A percentile compares a stretch with the other conserved stretches of the same genome.
phyloP scores from a whole-genome alignment of 2,888 invertebrate species.

The Carterocephalus palaemon region DNA sequence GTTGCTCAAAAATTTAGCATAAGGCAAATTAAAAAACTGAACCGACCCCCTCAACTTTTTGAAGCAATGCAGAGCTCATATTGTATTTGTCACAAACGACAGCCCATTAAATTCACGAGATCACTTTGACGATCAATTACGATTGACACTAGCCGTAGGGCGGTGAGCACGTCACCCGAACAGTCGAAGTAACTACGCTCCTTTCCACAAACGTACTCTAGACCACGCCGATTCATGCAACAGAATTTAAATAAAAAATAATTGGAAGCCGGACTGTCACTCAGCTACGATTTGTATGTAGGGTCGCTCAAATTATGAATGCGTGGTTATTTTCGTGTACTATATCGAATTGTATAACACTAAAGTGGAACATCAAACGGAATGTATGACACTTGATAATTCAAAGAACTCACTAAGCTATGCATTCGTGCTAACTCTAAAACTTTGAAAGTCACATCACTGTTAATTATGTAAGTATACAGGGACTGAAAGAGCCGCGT shows the following conservation, averaged over 20 bases:
- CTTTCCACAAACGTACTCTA: not conserved
- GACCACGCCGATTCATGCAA: not conserved
- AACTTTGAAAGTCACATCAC: conserved; percentile 52
- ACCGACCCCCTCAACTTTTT: too few relatives aligned
- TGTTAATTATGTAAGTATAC: conserved; percentile 62
- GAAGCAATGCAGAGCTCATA: too few relatives aligned
- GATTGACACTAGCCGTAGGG: too few relatives aligned
- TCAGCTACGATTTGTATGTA: not conserved
- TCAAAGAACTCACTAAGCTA: conserved; percentile 57
- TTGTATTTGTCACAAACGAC: too few relatives aligned
- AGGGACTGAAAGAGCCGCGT: conserved; percentile 39
- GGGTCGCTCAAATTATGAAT: conserved; percentile 10
- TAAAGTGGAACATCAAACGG: conserved; percentile 42
- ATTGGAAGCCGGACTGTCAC: conserved; percentile 11
- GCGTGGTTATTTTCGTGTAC: conserved; percentile 22
- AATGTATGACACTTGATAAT: conserved; percentile 55
- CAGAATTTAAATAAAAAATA: conserved; percentile 16
- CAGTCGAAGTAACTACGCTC: too few relatives aligned
- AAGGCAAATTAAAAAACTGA: too few relatives aligned
- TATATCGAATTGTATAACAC: conserved; percentile 22
- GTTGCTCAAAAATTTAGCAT: too few relatives aligned
- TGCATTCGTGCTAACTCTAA: conserved; percentile 45
- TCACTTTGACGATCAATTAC: too few relatives aligned
- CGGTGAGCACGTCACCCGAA: too few relatives aligned
- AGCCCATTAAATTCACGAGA: too few relatives aligned